These are phyloP conservation scores for Bilobella aurantiaca DNA, from an alignment of 1,140 invertebrate genomes.

Conservation along the genomic window DNA sequence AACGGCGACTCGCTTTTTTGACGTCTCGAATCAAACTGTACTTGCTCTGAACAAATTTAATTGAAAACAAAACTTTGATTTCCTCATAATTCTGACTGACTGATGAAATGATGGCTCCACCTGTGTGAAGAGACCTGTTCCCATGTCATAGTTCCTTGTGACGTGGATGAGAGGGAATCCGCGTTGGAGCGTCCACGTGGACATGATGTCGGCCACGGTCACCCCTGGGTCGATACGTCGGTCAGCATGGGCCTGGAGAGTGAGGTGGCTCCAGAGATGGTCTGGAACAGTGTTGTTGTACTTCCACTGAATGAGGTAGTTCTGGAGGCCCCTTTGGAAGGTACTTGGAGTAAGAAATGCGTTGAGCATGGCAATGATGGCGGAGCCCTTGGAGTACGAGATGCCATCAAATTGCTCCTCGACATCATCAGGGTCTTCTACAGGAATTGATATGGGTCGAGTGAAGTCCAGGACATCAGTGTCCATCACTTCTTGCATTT, in stretches of 20 bases:
- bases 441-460: background rate
- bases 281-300: conserved; percentile 71
- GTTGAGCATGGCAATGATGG: conserved; percentile 88
- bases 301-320: conserved; percentile 59
- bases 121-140: background rate
- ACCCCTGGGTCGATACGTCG: conserved; percentile 48
- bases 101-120: background rate
- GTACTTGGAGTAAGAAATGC: conserved; percentile 73
- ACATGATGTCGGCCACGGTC: conserved; percentile 65
- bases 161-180: conserved; percentile 5
- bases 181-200: conserved; percentile 28
- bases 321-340: conserved; percentile 68
- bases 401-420: conserved; percentile 88
- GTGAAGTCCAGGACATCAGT: background rate
- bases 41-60: background rate
- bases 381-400: conserved; percentile 78
- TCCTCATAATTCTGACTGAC: too few species aligned
- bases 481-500: background rate
- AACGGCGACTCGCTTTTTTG: background rate
- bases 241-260: conserved; percentile 55
- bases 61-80: too few species aligned
- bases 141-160: background rate
- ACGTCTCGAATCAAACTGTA: background rate
- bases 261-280: conserved; percentile 73
- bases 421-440: conserved; percentile 69